Base-by-base conservation (phyloP, 2,888 invertebrate species). In the Alviniconcha strummeri region DNA sequence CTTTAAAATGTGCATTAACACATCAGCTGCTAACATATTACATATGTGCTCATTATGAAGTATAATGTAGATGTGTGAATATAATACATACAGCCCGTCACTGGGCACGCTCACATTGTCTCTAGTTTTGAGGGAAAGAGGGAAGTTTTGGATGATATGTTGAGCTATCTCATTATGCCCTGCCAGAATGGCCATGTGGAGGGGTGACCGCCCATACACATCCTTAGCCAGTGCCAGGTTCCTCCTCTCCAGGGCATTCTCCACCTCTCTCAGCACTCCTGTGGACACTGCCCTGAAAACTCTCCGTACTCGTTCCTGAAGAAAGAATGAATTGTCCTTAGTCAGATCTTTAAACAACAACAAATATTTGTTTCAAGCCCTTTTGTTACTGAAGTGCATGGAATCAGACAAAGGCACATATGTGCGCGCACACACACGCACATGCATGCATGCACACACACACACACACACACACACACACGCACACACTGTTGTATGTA, bases 131-230 rank as follows among this genome's bases (percentile, higher is more conserved):
- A 90, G 83, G 3, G 89, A 83, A 6, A 84, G 79, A 2, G 90
- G 90, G 76, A 87, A 89, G 64, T 85, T 85, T 67, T 87, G 80
- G 19, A 86, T 85, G 9, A 91, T 85, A 74, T 89, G 86, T 82
- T 89, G 88, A 15, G 88, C 89, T 6, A 89, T 85, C 17, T 89
- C 89, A 60, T 83, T 84, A 54, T 89, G 86, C 6, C 88, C 88
- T 11, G 84, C 84, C 57, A 91, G 83, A 2, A 91, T 87, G 15
- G 91, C 91, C 80, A 89, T 80, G 83, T 91, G 91, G 64, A 91
- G 84, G 6, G 89, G 90, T 64, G 89, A 88, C 71, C 89, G 87
- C 1, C 90, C 90, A 55, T 82, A 79, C n/a, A 77, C 75, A 82
- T 91, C 91, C 76, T 87, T 88, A 19, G 88, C 88, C 8, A 81